These are phyloP conservation scores for Denticeps clupeoides DNA, from an alignment of 2,797 vertebrate genomes.

Conservation along the genomic window DNA sequence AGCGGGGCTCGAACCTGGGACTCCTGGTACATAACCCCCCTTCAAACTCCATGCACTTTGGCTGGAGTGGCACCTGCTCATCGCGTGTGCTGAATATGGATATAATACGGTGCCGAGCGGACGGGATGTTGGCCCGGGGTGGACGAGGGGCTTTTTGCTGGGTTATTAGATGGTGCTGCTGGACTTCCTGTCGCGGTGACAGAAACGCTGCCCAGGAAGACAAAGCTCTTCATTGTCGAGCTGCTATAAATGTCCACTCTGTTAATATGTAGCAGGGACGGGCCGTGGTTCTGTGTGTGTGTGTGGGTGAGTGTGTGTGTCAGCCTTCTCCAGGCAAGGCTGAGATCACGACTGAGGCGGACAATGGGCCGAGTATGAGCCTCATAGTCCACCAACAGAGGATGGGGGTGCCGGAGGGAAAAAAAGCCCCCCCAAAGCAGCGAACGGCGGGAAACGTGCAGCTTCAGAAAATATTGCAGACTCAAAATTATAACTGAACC, in stretches of 20 bases:
- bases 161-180: constrained; percentile 11
- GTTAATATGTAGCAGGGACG: constrained; percentile 55
- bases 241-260: constrained; percentile 64
- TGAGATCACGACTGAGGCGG: constrained; percentile 60
- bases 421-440: neutral
- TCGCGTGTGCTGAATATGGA: too few relatives aligned
- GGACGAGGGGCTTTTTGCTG: neutral
- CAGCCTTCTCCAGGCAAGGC: constrained; percentile 33
- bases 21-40: too few relatives aligned
- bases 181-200: constrained; percentile 34
- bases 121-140: too few relatives aligned
- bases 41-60: too few relatives aligned
- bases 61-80: too few relatives aligned
- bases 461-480: constrained; percentile 42
- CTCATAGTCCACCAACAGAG: constrained; percentile 41
- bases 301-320: constrained; percentile 8
- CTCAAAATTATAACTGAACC: too few relatives aligned
- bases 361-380: constrained; percentile 63
- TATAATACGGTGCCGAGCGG: too few relatives aligned
- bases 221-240: constrained; percentile 60
- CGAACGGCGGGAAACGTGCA: constrained; percentile 22
- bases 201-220: constrained; percentile 33
- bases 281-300: constrained; percentile 40
- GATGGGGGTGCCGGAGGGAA: constrained; percentile 23
- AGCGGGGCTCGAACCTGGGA: too few relatives aligned